Evolutionary conservation across 2,113 vertebrate species (phyloP).

Genomic region (Pandion haliaetus): DNA sequence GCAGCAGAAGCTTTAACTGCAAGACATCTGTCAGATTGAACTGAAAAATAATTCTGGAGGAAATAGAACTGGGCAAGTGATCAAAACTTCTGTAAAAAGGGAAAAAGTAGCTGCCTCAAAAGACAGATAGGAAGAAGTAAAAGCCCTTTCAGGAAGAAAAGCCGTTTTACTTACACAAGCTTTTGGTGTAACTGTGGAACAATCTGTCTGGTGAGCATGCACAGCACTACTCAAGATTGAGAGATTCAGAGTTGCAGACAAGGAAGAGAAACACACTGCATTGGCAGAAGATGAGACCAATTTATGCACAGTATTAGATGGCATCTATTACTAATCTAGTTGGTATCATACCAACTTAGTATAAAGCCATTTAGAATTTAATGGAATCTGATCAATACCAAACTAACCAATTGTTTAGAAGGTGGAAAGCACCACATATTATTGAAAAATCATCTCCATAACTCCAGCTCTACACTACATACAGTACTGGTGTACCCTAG

Average conservation of each 20-base stretch:
- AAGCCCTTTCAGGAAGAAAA: not conserved
- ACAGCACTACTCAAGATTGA: not conserved
- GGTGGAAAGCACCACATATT: not conserved
- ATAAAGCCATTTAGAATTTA: not conserved
- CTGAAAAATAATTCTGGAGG: not conserved
- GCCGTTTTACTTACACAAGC: not conserved
- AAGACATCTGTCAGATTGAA: not conserved
- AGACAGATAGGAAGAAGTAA: not conserved
- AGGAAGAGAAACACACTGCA: not conserved
- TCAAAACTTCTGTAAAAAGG: not conserved
- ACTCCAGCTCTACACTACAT: not conserved
- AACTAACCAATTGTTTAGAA: not conserved
- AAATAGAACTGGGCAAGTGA: slow-evolving; percentile 12
- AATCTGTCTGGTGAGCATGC: not conserved
- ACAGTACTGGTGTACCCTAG: not conserved
- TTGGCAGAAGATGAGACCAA: not conserved
- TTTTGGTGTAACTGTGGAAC: not conserved
- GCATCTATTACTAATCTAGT: not conserved
- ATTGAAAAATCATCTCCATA: rapidly evolving
- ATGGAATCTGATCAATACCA: not conserved
- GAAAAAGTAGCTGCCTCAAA: not conserved
- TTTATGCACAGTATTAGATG: not conserved
- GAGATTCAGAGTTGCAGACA: not conserved
- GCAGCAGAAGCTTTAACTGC: not conserved
- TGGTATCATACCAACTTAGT: not conserved